Evolutionary conservation across 2,797 vertebrate species (phyloP).

Genomic region (Leptoclinus maculatus): DNA sequence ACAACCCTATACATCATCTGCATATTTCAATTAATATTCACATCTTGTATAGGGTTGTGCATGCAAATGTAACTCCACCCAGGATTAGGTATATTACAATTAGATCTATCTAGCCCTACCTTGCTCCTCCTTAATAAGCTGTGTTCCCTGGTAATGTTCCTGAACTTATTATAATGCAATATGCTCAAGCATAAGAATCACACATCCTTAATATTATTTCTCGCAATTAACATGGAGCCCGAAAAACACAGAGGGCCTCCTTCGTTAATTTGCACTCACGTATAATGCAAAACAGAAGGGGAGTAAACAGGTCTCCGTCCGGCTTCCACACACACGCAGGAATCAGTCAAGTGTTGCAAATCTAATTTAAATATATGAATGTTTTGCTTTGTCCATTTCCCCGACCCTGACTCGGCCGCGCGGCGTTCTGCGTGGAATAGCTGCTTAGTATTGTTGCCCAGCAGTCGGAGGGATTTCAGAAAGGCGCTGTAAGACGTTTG

Average conservation of each 20-base stretch:
- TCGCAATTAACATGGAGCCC: constrained; percentile 85
- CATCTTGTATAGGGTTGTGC: constrained; percentile 82
- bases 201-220: constrained; percentile 86
- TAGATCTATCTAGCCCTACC: constrained; percentile 82
- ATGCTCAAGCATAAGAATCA: constrained; percentile 78
- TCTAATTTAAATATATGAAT: constrained; percentile 90
- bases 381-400: constrained; percentile 84
- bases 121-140: constrained; percentile 85
- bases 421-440: constrained; percentile 47
- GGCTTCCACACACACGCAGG: constrained; percentile 53
- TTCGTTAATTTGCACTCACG: constrained; percentile 85
- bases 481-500: constrained; percentile 65
- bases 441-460: constrained; percentile 57
- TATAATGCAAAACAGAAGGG: constrained; percentile 76
- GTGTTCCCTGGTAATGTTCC: constrained; percentile 81
- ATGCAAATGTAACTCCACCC: constrained; percentile 86
- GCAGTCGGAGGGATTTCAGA: constrained; percentile 28
- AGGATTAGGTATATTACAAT: constrained; percentile 86
- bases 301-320: constrained; percentile 80
- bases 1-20: constrained; percentile 82
- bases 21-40: constrained; percentile 88
- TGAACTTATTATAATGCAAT: constrained; percentile 87
- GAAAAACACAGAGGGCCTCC: constrained; percentile 74
- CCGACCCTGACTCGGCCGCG: constrained; percentile 60
- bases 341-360: constrained; percentile 87